Base-by-base conservation (phyloP, 2,113 vertebrate genomes). In the Onychostoma macrolepis region DNA sequence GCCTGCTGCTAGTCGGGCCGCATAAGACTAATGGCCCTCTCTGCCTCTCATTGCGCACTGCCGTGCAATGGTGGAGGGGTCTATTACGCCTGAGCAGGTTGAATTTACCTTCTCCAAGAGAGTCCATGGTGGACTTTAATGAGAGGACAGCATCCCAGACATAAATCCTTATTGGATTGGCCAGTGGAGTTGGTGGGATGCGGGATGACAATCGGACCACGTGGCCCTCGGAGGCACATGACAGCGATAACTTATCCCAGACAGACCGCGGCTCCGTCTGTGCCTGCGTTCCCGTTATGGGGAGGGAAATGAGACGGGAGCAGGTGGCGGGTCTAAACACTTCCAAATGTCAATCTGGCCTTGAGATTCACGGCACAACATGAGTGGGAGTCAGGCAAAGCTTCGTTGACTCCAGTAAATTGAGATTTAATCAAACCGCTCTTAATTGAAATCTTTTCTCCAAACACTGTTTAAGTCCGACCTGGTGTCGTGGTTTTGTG, bases 21-120 rank as follows among this genome's bases (percentile, higher is more conserved):
- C 92, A 88, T 89, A 92, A 91, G 92, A 94, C 91, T 94, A 94
- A 95, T 93, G 90, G 91, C 82, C 90, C 87, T 69, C 84, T 89
- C 87, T 91, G 85, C 83, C 87, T 93, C 94, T 94, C 92, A 93
- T 91, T 93, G 92, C 90, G 87, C 86, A 81, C 85, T 87, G 90
- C 90, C 89, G 81, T 85, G 92, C 89, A 88, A 88, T 91, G 89
- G 85, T 88, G 83, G 83, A 89, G 79, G 89, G 90, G 82, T 92
- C 92, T 90, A 94, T 93, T 92, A 93, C 87, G 90, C 85, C 79
- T 6, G 88, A 90, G 86, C 85, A 92, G 91, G 87, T 89, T 87
- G 87, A 92, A 91, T 91, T 90, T 91, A 92, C 90, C 90, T 85
- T 84, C 81, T 76, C 85, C 30, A 91, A 89, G 85, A 87, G 84